Conservation (phyloP, 1,140 invertebrate species). For the Limonius californicus region DNA sequence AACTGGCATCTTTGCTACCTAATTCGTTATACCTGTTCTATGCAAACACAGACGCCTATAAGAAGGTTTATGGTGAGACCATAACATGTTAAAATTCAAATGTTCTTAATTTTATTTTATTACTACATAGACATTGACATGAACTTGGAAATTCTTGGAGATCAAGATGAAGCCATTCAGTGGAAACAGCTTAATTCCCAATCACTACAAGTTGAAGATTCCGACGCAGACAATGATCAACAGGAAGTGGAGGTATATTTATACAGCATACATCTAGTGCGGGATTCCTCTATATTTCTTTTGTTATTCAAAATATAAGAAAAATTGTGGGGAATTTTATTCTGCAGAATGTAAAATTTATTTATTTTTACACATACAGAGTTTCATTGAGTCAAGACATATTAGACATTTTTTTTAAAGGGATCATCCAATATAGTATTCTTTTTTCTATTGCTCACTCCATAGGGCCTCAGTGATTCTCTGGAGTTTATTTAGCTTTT, state of each 20-base stretch:
- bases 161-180: conserved; percentile 75
- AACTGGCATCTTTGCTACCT: conserved; percentile 71
- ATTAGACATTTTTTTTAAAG: no score
- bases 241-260: conserved; percentile 51
- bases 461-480: no score
- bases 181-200: conserved; percentile 49
- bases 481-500: no score
- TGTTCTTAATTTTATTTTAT: no score
- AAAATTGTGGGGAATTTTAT: no score
- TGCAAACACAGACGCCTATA: conserved; percentile 79
- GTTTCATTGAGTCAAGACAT: no score
- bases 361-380: no score
- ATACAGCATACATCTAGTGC: no score
- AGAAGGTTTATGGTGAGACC: conserved; percentile 59
- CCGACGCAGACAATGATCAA: conserved; percentile 62
- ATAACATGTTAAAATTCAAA: background rate
- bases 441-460: no score
- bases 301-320: background rate
- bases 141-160: conserved; percentile 67
- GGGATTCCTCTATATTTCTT: background rate
- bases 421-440: no score
- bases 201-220: conserved; percentile 51
- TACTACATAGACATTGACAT: conserved; percentile 37
- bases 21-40: conserved; percentile 84
- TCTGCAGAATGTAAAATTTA: no score